Conservation (phyloP, 2,888 invertebrate species). For the Phaedon cochleariae region DNA sequence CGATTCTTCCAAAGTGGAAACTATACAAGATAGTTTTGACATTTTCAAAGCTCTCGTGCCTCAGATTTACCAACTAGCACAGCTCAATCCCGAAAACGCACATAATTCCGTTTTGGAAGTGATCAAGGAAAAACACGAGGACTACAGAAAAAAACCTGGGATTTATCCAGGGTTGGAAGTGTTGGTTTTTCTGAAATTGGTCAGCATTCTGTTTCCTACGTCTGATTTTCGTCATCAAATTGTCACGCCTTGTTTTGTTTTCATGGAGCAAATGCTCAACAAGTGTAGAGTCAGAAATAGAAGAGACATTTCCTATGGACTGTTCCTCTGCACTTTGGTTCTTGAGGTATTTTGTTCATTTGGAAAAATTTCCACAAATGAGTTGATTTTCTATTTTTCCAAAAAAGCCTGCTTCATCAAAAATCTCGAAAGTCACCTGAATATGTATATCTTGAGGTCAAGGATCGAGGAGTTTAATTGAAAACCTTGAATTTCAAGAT, state of each 20-base stretch:
- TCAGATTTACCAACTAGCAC: slow-evolving; percentile 73
- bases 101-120: slow-evolving; percentile 74
- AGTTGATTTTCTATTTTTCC: too few relatives aligned
- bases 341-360: slow-evolving; percentile 76
- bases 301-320: slow-evolving; percentile 77
- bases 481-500: too few relatives aligned
- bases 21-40: slow-evolving; percentile 67
- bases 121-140: slow-evolving; percentile 75
- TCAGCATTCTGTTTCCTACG: slow-evolving; percentile 84
- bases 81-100: slow-evolving; percentile 74
- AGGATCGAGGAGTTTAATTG: too few relatives aligned
- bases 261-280: slow-evolving; percentile 82
- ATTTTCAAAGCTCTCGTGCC: slow-evolving; percentile 67
- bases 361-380: too few relatives aligned
- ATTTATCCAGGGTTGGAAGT: slow-evolving; percentile 73
- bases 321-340: slow-evolving; percentile 77
- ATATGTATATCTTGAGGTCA: too few relatives aligned
- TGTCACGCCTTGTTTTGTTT: slow-evolving; percentile 83
- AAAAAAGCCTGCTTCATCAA: too few relatives aligned
- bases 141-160: slow-evolving; percentile 69
- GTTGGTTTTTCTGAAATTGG: slow-evolving; percentile 82
- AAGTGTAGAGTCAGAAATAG: slow-evolving; percentile 70
- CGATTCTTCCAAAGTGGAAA: slow-evolving; percentile 54
- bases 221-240: slow-evolving; percentile 91
- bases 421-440: too few relatives aligned